These are phyloP conservation scores for Zophobas atratus DNA, from an alignment of 1,140 invertebrate species.

Conservation along the genomic window DNA sequence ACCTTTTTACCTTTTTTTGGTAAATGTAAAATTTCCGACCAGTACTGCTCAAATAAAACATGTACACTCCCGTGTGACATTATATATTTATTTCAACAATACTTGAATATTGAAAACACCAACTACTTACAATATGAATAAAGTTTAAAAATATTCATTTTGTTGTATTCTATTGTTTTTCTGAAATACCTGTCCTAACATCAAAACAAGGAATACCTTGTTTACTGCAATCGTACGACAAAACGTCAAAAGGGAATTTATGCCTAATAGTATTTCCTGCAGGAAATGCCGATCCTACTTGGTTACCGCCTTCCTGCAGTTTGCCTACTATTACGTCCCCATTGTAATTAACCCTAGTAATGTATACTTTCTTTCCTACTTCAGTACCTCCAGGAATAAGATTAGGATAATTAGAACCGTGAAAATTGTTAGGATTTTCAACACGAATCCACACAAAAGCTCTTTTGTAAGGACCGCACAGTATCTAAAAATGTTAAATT, in stretches of 20 bases:
- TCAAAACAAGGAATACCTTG: neutral
- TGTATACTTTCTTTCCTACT: slow-evolving; percentile 8
- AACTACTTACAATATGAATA: too few species aligned
- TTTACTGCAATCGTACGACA: slow-evolving; percentile 4
- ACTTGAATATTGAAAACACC: too few species aligned
- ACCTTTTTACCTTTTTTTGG: too few species aligned
- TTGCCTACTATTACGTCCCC: slow-evolving; percentile 2
- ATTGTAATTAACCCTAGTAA: slow-evolving; percentile 13
- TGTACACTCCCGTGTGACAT: too few species aligned
- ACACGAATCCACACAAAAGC: slow-evolving; percentile 19
- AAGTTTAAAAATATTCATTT: too few species aligned
- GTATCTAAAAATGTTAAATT: neutral
- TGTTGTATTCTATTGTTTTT: too few species aligned
- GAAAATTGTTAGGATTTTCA: neutral
- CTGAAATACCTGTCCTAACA: neutral
- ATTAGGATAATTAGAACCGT: neutral
- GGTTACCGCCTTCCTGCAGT: slow-evolving; percentile 10
- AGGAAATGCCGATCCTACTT: slow-evolving; percentile 8
- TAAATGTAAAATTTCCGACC: too few species aligned
- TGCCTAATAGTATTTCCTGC: neutral
- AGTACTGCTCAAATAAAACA: too few species aligned
- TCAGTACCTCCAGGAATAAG: slow-evolving; percentile 25
- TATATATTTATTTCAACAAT: too few species aligned
- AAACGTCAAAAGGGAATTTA: slow-evolving; percentile 6
- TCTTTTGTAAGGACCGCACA: slow-evolving; percentile 10